Evolutionary conservation across 2,888 invertebrate genomes (phyloP).

Genomic region (Chaetogeoica ovagalla): DNA sequence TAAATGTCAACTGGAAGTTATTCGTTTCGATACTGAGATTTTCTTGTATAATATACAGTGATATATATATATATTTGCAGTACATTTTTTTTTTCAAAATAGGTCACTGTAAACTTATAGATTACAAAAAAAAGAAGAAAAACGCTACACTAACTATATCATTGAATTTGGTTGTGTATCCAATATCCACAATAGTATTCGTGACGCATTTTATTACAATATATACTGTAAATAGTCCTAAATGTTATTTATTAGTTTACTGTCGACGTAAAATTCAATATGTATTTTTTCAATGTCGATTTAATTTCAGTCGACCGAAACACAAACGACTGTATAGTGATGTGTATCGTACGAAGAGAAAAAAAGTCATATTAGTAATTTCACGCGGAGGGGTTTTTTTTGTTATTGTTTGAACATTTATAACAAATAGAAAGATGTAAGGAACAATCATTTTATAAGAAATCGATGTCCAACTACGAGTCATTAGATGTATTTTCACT

Average conservation of each 20-base stretch:
- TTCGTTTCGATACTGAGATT: conserved; percentile 15
- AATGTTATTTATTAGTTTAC: conserved; percentile 1
- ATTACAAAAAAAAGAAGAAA: background rate
- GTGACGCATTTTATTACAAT: background rate
- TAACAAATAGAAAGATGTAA: no score
- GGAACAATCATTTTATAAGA: no score
- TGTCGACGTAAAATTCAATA: background rate
- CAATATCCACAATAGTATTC: background rate
- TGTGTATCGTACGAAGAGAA: no score
- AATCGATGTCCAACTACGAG: no score
- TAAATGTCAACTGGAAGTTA: conserved; percentile 31
- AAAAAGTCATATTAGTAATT: no score
- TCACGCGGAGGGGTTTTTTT: no score
- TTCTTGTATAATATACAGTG: background rate
- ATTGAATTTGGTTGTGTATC: background rate
- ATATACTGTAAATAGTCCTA: background rate
- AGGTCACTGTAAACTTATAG: background rate
- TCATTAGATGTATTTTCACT: no score
- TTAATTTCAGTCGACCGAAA: background rate
- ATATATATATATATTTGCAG: background rate
- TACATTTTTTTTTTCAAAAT: background rate
- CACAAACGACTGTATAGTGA: background rate
- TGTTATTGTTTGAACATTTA: no score
- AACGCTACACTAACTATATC: background rate
- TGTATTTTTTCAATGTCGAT: background rate